These are phyloP conservation scores for Drosophila nigromelanica DNA, from an alignment of 1,140 invertebrate species.

Conservation along the genomic window DNA sequence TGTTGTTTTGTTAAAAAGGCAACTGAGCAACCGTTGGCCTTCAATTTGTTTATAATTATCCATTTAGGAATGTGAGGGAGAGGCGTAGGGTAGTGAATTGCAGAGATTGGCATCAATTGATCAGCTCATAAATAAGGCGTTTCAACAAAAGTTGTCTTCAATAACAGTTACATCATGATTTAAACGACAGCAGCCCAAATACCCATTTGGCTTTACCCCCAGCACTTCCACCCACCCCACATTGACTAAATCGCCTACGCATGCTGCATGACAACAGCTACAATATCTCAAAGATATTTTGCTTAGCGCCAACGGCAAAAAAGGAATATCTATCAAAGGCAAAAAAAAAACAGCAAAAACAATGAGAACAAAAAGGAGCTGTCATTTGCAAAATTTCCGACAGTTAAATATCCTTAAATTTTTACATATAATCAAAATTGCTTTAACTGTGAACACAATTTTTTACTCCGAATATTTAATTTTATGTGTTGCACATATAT, in stretches of 20 bases:
- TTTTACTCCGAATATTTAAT: too few relatives aligned
- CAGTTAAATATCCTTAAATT: neutral
- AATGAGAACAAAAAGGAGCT: neutral
- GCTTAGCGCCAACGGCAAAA: slow-evolving; percentile 35
- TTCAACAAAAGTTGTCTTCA: slow-evolving; percentile 15
- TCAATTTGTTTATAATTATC: slow-evolving; percentile 37
- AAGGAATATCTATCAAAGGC: slow-evolving; percentile 49
- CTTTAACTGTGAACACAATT: too few relatives aligned
- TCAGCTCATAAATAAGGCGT: slow-evolving; percentile 25
- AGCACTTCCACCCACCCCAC: neutral
- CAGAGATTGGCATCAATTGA: slow-evolving; percentile 11
- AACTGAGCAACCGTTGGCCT: neutral
- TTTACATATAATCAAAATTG: too few relatives aligned
- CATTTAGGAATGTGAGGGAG: neutral
- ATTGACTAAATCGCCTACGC: slow-evolving; percentile 51
- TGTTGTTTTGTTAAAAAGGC: slow-evolving; percentile 13
- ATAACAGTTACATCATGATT: slow-evolving; percentile 49
- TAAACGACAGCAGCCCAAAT: slow-evolving; percentile 19
- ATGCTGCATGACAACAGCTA: slow-evolving; percentile 54
- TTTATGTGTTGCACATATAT: neutral
- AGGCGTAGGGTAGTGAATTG: neutral
- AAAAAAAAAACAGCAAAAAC: neutral
- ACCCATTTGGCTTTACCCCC: neutral
- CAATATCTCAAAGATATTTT: slow-evolving; percentile 55
- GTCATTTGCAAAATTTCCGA: neutral